Evolutionary conservation across 2,113 vertebrate genomes (phyloP).

Genomic region (Oryzias curvinotus): DNA sequence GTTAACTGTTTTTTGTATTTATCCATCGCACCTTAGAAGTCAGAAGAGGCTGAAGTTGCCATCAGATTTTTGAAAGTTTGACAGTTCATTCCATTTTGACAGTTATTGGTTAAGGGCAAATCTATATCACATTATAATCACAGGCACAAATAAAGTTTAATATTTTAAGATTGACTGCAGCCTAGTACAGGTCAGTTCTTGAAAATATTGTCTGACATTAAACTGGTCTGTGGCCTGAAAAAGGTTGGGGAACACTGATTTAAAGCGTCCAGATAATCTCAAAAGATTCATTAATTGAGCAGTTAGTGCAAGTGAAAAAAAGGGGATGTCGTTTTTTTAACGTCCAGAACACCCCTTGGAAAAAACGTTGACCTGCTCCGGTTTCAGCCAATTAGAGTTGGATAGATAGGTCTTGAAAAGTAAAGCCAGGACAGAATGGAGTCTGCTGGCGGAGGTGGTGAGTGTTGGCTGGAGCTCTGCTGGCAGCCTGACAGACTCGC

Average conservation of each 20-base stretch:
- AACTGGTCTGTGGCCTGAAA: too few species aligned
- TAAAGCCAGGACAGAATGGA: slow-evolving; percentile 59
- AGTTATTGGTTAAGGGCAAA: too few species aligned
- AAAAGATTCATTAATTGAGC: slow-evolving; percentile 34
- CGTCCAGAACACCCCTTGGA: slow-evolving; percentile 57
- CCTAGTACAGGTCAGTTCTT: too few species aligned
- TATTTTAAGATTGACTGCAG: too few species aligned
- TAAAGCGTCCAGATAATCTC: slow-evolving; percentile 16
- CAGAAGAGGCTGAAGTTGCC: too few species aligned
- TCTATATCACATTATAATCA: too few species aligned
- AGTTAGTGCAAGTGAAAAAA: slow-evolving; percentile 34
- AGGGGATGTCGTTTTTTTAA: slow-evolving; percentile 42
- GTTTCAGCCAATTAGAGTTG: slow-evolving; percentile 75
- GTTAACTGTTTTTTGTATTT: too few species aligned
- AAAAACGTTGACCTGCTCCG: slow-evolving; percentile 55
- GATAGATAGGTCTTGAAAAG: slow-evolving; percentile 72
- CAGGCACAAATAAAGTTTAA: too few species aligned
- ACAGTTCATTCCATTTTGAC: too few species aligned
- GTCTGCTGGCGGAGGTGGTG: slow-evolving; percentile 59
- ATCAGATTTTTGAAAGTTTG: too few species aligned
- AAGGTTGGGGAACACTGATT: neutral
- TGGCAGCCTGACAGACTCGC: slow-evolving; percentile 65
- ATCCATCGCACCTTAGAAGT: too few species aligned
- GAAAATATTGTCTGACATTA: too few species aligned
- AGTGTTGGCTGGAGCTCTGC: slow-evolving; percentile 61